Evolutionary conservation across 2,797 vertebrate genomes (phyloP).

Genomic region (Xenentodon cancila): DNA sequence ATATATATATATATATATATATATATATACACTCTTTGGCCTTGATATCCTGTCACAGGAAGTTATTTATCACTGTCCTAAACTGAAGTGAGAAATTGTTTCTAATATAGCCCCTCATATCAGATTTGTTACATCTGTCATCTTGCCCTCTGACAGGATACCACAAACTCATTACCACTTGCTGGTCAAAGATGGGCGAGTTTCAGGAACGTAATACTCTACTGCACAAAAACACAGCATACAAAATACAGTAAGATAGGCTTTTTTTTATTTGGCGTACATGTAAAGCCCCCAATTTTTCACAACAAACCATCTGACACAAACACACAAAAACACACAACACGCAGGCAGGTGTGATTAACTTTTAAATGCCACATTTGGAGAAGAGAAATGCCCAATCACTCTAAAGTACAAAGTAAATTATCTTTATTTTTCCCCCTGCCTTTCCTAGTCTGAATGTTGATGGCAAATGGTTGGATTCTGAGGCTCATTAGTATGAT

Average conservation of each 20-base stretch:
- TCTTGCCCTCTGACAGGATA: constrained; percentile 13
- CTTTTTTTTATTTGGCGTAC: too few relatives aligned
- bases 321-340: not conserved
- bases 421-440: constrained; percentile 41
- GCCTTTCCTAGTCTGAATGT: constrained; percentile 8
- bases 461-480: constrained; percentile 22
- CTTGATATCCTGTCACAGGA: constrained; percentile 14
- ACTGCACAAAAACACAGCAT: not conserved
- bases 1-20: too few relatives aligned
- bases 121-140: constrained; percentile 12
- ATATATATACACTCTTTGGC: not conserved
- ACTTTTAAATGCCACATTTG: constrained; percentile 9
- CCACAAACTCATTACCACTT: constrained; percentile 20
- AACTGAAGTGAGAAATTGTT: constrained; percentile 11
- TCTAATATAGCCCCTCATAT: constrained; percentile 24
- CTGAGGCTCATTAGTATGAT: constrained; percentile 48
- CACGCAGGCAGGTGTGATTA: constrained; percentile 9
- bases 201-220: not conserved
- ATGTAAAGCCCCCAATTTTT: not conserved
- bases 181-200: not conserved
- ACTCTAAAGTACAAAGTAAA: constrained; percentile 15
- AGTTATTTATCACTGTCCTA: constrained; percentile 37
- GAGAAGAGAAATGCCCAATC: constrained; percentile 17
- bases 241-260: not conserved
- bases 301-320: not conserved